These are phyloP conservation scores for Coregonus suidteri DNA, from an alignment of 2,797 vertebrate species.

Conservation along the genomic window DNA sequence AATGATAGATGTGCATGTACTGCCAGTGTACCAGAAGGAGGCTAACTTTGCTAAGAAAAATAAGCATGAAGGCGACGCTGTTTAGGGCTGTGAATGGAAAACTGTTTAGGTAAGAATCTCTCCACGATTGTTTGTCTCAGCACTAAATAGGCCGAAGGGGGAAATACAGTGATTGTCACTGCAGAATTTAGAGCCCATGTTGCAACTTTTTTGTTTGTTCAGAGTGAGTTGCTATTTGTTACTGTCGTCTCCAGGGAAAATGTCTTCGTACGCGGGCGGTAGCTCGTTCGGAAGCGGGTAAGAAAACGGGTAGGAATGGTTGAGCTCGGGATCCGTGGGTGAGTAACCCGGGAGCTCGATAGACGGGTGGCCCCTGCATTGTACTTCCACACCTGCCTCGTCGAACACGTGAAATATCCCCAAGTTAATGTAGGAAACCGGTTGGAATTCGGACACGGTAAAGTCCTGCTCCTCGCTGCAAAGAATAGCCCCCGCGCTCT, in stretches of 20 bases:
- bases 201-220: conserved; percentile 23
- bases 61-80: conserved; percentile 34
- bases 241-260: conserved; percentile 83
- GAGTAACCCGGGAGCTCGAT: conserved; percentile 93
- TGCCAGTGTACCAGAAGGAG: conserved; percentile 5
- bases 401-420: conserved; percentile 83
- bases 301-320: conserved; percentile 89
- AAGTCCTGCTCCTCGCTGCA: conserved; percentile 85
- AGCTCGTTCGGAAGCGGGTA: conserved; percentile 84
- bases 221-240: conserved; percentile 58
- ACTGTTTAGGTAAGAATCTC: conserved; percentile 1
- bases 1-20: conserved; percentile 1
- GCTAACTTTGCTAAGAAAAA: conserved; percentile 7
- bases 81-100: not conserved
- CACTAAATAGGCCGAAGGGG: conserved; percentile 2
- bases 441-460: conserved; percentile 77
- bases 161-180: conserved; percentile 74
- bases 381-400: conserved; percentile 87
- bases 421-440: conserved; percentile 92
- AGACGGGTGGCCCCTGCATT: conserved; percentile 89
- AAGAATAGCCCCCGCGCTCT: conserved; percentile 79
- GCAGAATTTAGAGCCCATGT: conserved; percentile 54
- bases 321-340: conserved; percentile 86
- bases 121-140: conserved; percentile 17
- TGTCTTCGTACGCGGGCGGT: conserved; percentile 88